phyloP scores from a whole-genome alignment of 1,140 invertebrate genomes.

The Heterodera carotae region DNA sequence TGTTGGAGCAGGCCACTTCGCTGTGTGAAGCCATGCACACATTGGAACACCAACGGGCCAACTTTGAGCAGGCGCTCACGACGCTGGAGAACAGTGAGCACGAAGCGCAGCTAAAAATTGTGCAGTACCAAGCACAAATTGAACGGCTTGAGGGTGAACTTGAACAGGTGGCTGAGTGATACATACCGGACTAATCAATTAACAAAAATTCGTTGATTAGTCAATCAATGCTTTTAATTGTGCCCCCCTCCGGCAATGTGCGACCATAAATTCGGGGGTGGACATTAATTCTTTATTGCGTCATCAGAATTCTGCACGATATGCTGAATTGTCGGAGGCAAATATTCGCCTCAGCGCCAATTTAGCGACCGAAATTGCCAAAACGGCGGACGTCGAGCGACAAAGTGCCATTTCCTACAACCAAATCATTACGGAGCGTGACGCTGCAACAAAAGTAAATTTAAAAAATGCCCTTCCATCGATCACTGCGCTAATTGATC shows the following conservation, averaged over 20 bases:
- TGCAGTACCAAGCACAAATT: constrained; percentile 8
- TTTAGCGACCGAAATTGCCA: constrained; percentile 19
- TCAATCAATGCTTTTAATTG: too few relatives aligned
- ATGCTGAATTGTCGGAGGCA: constrained; percentile 11
- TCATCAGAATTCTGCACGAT: constrained; percentile 9
- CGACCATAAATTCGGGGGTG: too few relatives aligned
- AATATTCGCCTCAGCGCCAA: constrained; percentile 7
- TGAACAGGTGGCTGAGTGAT: neutral
- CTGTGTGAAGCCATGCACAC: neutral
- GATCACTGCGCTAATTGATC: neutral
- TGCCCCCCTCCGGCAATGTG: too few relatives aligned
- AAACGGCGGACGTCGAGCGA: constrained; percentile 22
- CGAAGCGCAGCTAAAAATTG: constrained; percentile 19
- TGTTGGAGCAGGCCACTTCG: constrained; percentile 11
- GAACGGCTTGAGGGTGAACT: constrained; percentile 2
- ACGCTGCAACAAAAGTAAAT: constrained; percentile 20
- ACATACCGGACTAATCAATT: too few relatives aligned
- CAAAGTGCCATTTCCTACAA: constrained; percentile 7
- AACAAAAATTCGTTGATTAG: too few relatives aligned
- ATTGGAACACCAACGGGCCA: constrained; percentile 17
- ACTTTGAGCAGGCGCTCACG: constrained; percentile 9
- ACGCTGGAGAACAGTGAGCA: constrained; percentile 14
- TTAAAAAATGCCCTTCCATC: too few relatives aligned
- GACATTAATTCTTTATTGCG: too few relatives aligned
- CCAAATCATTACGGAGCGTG: neutral